Base-by-base conservation (phyloP, 2,797 vertebrate species). In the Mallotus villosus region DNA sequence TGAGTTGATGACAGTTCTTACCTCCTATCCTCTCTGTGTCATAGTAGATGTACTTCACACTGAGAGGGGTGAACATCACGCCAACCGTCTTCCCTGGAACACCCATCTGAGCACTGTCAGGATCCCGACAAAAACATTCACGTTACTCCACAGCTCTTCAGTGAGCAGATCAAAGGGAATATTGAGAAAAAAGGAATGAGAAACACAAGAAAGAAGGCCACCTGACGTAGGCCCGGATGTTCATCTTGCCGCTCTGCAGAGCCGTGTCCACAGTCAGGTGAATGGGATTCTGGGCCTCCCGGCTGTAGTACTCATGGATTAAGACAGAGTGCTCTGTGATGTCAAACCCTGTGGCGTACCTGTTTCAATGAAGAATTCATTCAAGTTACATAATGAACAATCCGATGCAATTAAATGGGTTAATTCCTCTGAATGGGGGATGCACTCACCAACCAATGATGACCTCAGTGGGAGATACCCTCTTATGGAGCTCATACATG, bases 401-500 rank as follows among this genome's bases (percentile, higher is more conserved):
- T 46, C 41, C 14, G 41, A 46, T 46, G 41, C 9, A 46, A 46
- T 46, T 24, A 8, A 3, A 22, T 57, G 53, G 5, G n/a, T 24
- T 14, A 12, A 37, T 25, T 25, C 49, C 6, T 19, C 21, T 14
- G 3, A 51, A 5, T 32, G 25, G 7, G 22, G 29, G 57, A 19
- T 29, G 5, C 2, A 12, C 32, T 84, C 80, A 97, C 96, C 96
- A 99, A 83, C 98, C 98, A n/a, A 99, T 85, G 83, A 99, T 99
- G 81, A 98, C 95, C 83, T 99, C 98, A 29, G 94, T 98, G 53
- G 96, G 95, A 0, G 97, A 96, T 60, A 99, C 97, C 77, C 98
- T 96, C 91, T 98, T 99, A 88, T 99, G 98, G 27, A 99, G 86
- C 79, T 99, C 97, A 4, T 99, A 99, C 98, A 99, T 99, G 89